Conservation (phyloP, 2,888 invertebrate species). For the Drosophila leonis region DNA sequence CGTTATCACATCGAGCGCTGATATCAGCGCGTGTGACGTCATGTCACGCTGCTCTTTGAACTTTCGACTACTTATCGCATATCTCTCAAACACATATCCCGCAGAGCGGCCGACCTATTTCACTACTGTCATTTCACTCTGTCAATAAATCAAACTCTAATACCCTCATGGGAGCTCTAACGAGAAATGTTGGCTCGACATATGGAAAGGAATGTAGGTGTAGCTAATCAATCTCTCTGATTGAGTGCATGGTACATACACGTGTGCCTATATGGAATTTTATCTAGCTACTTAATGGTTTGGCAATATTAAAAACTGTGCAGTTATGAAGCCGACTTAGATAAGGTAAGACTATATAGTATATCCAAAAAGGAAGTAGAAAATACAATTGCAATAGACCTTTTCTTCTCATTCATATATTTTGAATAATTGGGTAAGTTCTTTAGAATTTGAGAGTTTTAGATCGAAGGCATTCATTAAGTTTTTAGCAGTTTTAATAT, state of each 20-base stretch:
- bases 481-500: no score
- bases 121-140: slow-evolving; percentile 1
- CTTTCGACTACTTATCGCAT: slow-evolving; percentile 34
- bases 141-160: slow-evolving; percentile 51
- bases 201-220: slow-evolving; percentile 12
- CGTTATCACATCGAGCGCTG: slow-evolving; percentile 43
- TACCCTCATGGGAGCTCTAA: slow-evolving; percentile 30
- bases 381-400: no score
- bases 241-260: slow-evolving; percentile 7
- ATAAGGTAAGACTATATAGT: neutral
- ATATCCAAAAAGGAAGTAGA: neutral
- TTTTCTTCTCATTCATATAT: no score
- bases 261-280: slow-evolving; percentile 24
- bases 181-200: slow-evolving; percentile 20
- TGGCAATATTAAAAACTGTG: slow-evolving; percentile 1
- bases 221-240: slow-evolving; percentile 19
- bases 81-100: slow-evolving; percentile 8
- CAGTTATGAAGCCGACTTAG: neutral
- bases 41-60: slow-evolving; percentile 50
- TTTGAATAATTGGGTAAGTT: no score
- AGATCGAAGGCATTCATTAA: no score
- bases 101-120: slow-evolving; percentile 10
- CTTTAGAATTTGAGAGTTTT: no score
- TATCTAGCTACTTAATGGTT: slow-evolving; percentile 11
- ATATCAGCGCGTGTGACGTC: slow-evolving; percentile 46